Conservation (phyloP, 2,113 vertebrate genomes). For the Festucalex cinctus region DNA sequence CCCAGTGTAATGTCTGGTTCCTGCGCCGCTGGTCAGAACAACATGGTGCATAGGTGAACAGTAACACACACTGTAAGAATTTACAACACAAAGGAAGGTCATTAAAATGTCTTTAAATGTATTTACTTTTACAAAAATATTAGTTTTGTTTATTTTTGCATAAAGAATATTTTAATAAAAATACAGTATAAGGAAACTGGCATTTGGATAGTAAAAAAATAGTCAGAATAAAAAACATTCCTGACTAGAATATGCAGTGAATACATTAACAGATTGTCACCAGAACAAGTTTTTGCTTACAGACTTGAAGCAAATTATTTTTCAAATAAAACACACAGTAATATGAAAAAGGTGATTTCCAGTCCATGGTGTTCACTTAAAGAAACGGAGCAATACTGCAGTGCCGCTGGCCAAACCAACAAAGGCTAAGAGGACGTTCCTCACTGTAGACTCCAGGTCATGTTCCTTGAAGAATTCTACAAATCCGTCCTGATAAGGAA, state of each 20-base stretch:
- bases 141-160: not conserved
- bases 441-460: slow-evolving; percentile 82
- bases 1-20: too few species aligned
- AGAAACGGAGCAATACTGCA: slow-evolving; percentile 82
- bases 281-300: not conserved
- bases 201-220: not conserved
- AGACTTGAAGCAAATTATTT: too few species aligned
- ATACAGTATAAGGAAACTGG: not conserved
- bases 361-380: slow-evolving; percentile 77
- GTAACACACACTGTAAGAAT: not conserved
- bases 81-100: too few species aligned
- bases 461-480: slow-evolving; percentile 85
- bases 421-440: slow-evolving; percentile 80
- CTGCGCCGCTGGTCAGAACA: not conserved
- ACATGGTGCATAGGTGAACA: not conserved
- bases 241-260: not conserved
- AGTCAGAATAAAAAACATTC: not conserved
- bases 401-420: slow-evolving; percentile 84
- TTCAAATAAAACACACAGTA: too few species aligned
- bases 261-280: not conserved
- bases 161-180: not conserved
- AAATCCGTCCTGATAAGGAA: slow-evolving; percentile 81
- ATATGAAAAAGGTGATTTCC: not conserved
- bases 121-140: not conserved
- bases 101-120: not conserved